A percentile compares a stretch with the other conserved stretches of the same genome.
These are phyloP conservation scores for Echeneis naucrates DNA, from an alignment of 2,797 vertebrate genomes.

Conservation along the genomic window DNA sequence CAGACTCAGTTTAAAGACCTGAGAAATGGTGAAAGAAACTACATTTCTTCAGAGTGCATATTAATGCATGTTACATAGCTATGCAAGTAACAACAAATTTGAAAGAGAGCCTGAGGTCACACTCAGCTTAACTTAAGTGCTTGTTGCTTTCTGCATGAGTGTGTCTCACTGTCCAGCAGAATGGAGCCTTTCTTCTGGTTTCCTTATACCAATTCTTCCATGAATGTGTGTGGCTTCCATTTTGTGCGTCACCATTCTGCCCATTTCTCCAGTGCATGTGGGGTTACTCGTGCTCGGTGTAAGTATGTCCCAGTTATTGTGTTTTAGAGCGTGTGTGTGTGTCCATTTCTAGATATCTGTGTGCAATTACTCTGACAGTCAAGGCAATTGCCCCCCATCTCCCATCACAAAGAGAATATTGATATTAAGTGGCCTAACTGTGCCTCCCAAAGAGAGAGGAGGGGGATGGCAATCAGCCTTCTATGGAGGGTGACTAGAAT, in stretches of 20 bases:
- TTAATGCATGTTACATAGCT: background rate
- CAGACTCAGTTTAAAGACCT: too few species aligned
- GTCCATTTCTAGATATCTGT: constrained; percentile 55
- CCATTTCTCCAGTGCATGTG: constrained; percentile 33
- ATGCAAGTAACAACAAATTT: background rate
- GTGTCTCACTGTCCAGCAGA: constrained; percentile 48
- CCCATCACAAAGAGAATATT: constrained; percentile 74
- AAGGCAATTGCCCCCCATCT: constrained; percentile 67
- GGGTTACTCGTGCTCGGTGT: constrained; percentile 24
- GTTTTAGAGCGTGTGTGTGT: constrained; percentile 40
- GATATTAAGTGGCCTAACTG: constrained; percentile 76
- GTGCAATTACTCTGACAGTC: constrained; percentile 71
- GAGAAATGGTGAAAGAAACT: too few species aligned
- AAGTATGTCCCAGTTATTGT: constrained; percentile 56
- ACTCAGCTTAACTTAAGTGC: constrained; percentile 54
- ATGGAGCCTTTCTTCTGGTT: constrained; percentile 60
- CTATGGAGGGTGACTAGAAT: constrained; percentile 34
- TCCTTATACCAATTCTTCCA: constrained; percentile 47
- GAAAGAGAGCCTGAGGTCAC: constrained; percentile 53
- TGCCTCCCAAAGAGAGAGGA: constrained; percentile 41
- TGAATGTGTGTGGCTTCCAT: constrained; percentile 37
- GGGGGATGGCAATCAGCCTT: constrained; percentile 48
- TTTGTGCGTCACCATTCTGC: constrained; percentile 64
- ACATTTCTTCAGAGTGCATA: background rate
- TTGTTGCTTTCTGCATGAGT: constrained; percentile 57